Conservation (phyloP, 2,888 invertebrate genomes). For the Nasonovia ribisnigri region DNA sequence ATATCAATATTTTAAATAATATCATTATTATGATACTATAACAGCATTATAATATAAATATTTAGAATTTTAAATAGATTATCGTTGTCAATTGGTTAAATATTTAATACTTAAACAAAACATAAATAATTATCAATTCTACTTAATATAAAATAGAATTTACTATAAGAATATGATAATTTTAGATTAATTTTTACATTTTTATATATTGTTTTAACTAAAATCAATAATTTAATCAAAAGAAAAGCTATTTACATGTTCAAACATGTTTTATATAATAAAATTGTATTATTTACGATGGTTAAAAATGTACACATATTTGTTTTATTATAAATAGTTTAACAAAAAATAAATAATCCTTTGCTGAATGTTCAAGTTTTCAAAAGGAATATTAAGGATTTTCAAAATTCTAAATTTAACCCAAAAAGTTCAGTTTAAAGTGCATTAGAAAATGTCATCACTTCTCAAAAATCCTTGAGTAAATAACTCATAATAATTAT, state of each 20-base stretch:
- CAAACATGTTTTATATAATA: too few species aligned
- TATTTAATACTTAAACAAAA: too few species aligned
- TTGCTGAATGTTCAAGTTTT: background rate
- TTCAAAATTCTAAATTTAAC: background rate
- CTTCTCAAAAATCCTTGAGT: background rate
- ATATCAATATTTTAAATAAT: too few species aligned
- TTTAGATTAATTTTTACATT: too few species aligned
- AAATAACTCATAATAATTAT: background rate
- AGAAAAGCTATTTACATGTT: too few species aligned
- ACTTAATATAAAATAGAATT: too few species aligned
- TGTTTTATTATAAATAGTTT: background rate
- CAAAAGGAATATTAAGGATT: background rate
- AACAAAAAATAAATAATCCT: background rate
- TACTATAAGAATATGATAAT: too few species aligned
- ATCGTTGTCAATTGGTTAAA: background rate
- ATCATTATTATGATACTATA: background rate
- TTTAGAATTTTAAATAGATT: background rate
- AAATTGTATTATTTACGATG: too few species aligned
- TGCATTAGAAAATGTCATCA: background rate
- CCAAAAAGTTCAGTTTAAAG: background rate
- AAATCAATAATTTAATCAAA: too few species aligned
- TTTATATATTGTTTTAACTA: too few species aligned
- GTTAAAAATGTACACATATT: too few species aligned
- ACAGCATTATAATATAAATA: background rate
- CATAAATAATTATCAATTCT: too few species aligned